Conservation (phyloP, 53 echinoderm and acorn worm species). For the Echinometra lucunter region DNA sequence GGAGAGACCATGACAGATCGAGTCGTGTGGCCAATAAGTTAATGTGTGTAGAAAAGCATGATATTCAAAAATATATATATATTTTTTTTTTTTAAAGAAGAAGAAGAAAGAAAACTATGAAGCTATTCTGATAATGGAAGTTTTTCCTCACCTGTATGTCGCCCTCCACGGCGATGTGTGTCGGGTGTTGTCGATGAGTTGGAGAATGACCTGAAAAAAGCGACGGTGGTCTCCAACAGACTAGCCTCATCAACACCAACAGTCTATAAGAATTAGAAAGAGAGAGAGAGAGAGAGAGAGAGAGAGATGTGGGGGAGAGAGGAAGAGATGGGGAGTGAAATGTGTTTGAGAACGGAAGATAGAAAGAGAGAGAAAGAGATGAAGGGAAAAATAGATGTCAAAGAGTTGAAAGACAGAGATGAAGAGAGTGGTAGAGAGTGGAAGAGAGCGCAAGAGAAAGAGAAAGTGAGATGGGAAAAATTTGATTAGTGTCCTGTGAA, state of each 20-base stretch:
- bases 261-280: background rate
- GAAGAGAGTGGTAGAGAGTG: background rate
- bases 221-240: conserved; percentile 52
- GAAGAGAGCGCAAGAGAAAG: background rate
- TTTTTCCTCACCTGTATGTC: conserved; percentile 49
- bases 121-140: no score
- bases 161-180: conserved; percentile 56
- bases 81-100: no score
- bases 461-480: background rate
- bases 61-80: no score
- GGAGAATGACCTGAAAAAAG: conserved; percentile 22
- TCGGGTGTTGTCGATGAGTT: background rate
- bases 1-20: no score
- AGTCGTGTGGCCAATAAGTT: no score
- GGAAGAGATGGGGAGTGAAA: no score
- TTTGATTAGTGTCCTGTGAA: background rate
- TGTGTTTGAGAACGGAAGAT: no score
- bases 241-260: conserved; percentile 66
- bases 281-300: background rate
- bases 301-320: no score
- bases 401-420: background rate
- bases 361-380: background rate
- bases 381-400: no score
- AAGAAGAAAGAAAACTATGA: no score
- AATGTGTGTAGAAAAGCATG: no score